Base-by-base conservation (phyloP, 2,888 invertebrate genomes). In the Schrankia costaestrigalis region DNA sequence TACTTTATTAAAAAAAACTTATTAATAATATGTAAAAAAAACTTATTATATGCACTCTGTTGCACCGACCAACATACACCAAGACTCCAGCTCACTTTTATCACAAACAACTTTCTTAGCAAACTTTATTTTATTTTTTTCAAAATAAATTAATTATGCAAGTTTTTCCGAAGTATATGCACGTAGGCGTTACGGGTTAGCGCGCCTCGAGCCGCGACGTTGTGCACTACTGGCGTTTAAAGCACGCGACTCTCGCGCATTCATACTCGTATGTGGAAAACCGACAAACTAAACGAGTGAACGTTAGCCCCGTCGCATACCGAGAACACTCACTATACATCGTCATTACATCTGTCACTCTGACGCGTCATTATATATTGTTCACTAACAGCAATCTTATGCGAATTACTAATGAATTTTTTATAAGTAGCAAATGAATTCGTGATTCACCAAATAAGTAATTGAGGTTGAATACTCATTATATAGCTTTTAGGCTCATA, bases 241-340 rank as follows among this genome's bases (percentile, higher is more conserved):
- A 63, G 59, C 63, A 71, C 64, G 67, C 71, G 65, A 53, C 74
- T 63, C 66, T 56, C 60, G 70, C 65, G 66, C 74, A 71, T 68
- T 72, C 67, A 72, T 75, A 71, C 67, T 72, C 67, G 72, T 75
- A 68, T 71, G 75, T 74, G 82, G 79, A 83, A 84, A 81, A 81
- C 70, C 66, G 63, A 68, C 69, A 61, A 60, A 63, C 65, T 63
- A 54, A 51, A 60, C 46, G 38, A 42, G 59, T 63, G 55, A 54
- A 62, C 49, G 46, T 11, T 45, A 50, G 47, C 48, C 51, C 55
- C 43, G 55, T 31, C 58, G 46, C 57, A 54, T 56, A 72, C 63
- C 50, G 56, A 54, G 64, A 52, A 52, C 56, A 51, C 43, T 26
- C 55, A 44, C 44, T 42, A 35, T 41, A 14, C 19, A 12, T 47